Evolutionary conservation across 30 jellyfish, hydroid and myxozoan genomes (phyloP).

Genomic region (Rhopilema esculentum): DNA sequence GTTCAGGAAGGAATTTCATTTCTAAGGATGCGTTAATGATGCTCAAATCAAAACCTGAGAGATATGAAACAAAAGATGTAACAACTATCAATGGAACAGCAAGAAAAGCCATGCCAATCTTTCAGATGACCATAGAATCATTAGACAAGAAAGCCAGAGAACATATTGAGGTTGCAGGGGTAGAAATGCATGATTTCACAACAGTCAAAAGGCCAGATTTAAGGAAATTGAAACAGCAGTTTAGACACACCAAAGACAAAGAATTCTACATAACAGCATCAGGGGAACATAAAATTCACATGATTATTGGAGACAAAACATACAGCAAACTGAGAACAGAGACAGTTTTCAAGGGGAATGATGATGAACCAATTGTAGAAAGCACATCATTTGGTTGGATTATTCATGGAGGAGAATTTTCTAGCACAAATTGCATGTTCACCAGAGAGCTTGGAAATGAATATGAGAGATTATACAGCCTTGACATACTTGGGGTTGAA

Average conservation of each 20-base stretch:
- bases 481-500: conserved; percentile 25
- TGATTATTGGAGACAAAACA: conserved; percentile 18
- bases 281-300: conserved; percentile 17
- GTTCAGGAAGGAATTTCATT: conserved; percentile 49
- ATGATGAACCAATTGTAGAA: conserved; percentile 40
- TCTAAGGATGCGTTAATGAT: conserved; percentile 12
- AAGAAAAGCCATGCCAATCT: conserved; percentile 40
- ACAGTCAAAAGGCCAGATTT: conserved; percentile 18
- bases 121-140: conserved; percentile 10
- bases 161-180: conserved; percentile 36
- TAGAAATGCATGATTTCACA: conserved; percentile 26
- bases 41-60: conserved; percentile 9
- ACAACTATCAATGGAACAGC: conserved; percentile 28
- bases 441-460: conserved; percentile 43
- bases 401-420: conserved; percentile 40
- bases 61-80: conserved; percentile 32
- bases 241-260: conserved; percentile 18
- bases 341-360: conserved; percentile 24
- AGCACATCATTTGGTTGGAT: conserved; percentile 51
- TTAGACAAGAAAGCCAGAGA: conserved; percentile 28
- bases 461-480: conserved; percentile 34
- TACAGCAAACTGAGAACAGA: conserved; percentile 18
- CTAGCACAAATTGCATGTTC: conserved; percentile 19
- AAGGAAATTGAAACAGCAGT: conserved; percentile 14
- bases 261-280: conserved; percentile 24